Evolutionary conservation across 2,113 vertebrate species (phyloP), one percentile per base, ranked within the genome.

Genomic region (Oceanodroma tethys): DNA sequence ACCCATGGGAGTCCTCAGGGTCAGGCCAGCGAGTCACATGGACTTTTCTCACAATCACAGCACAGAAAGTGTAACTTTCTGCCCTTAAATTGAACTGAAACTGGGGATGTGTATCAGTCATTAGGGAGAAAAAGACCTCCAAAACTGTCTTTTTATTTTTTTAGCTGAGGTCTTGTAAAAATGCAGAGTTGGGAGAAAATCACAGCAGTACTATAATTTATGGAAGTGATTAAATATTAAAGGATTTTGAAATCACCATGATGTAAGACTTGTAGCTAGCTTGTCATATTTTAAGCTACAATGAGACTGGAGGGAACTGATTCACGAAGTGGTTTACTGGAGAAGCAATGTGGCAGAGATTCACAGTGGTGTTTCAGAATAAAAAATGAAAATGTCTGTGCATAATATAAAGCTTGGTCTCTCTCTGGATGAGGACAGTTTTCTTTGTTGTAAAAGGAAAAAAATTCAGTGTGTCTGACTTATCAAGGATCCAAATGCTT

Each of bases 1-100:
- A 66, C 34, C 30, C 16, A 2, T 13, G 50, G 38, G 59, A 96
- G 8, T 40, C 23, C 68, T 85, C 5, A 7, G 26, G 59, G 6
- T 48, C 68, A 43, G 43, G 56, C 29, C 52, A 60, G 30, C 15
- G 32, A 78, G 10, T 52, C 53, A 42, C 65, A 14, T 7, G 21
- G 50, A 17, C 42, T 52, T 27, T 56, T 48, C 36, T 53, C 34
- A 48, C 58, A 81, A 5, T 1, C 4, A 4, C 58, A 62, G 63
- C 58, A 70, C 40, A 66, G 82, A 73, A 87, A 91, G 38, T 65
- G 58, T 40, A 59, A 79, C 40, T n/a, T 71, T 47, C 32, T 94
- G 56, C 36, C 59, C 71, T 75, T 12, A 66, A 58, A n/a, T 7
- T 73, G 93, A 96, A 89, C 93, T 68, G 94, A 94, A 97, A 95